Evolutionary conservation across 2,888 invertebrate species (phyloP), one percentile per base, ranked within the genome.

Genomic region (Dynastes hyllus): DNA sequence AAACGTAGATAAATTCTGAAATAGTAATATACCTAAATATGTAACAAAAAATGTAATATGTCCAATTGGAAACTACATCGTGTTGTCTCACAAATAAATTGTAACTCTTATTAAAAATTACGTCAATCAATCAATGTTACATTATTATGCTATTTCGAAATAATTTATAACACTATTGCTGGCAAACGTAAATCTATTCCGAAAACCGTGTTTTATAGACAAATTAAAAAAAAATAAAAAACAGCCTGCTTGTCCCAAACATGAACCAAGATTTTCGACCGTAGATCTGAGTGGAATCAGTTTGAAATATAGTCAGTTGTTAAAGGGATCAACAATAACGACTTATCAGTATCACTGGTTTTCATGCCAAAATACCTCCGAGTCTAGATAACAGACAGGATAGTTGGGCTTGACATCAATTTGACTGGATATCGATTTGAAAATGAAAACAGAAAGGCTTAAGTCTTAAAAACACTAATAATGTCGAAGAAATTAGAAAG

Each of bases 231-330:
- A 29, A 8, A 22, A 22, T 22, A 50, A 67, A 22, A 67, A 51
- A 67, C 22, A 45, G n/a, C 45, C 22, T 16, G 50, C 16, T 40
- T 50, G 32, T 8, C 6, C 11, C 40, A 66, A 37, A 32, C 40
- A 40, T 40, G 66, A 66, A 66, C 8, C 66, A 40, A 66, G 37
- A 66, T 66, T 67, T 67, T 67, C n/a, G 51, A 22, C 67, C 16
- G n/a, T n/a, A 58, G 67, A 67, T 45, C 22, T 67, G 45, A 11
- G 16, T 16, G 16, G 37, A 45, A 16, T 67, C 67, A 11, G 22
- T 40, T 45, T 16, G 67, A 22, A 67, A 50, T 50, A 16, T 67
- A 40, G 45, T 22, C 45, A 45, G 45, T 67, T 32, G 45, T 67
- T 67, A 50, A 67, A 67, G 67, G 45, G 1, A 22, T 45, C 45